phyloP scores from a whole-genome alignment of 2,113 vertebrate species.

The Tautogolabrus adspersus region DNA sequence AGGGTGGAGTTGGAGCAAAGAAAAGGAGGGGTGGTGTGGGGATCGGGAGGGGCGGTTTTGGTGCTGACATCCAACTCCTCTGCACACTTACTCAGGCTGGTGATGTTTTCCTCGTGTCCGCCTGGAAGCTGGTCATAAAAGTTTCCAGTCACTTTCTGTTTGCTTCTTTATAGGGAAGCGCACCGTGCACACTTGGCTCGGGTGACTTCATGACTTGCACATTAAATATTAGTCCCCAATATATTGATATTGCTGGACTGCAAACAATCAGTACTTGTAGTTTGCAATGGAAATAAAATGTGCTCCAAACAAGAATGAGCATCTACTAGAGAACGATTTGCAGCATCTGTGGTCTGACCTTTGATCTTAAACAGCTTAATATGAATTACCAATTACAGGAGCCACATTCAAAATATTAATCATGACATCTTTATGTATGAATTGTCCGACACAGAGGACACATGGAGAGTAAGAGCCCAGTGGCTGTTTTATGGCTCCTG shows the following conservation, averaged over 20 bases:
- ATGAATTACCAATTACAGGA: slow-evolving; percentile 24
- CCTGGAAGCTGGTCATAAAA: slow-evolving; percentile 49
- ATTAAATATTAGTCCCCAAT: background rate
- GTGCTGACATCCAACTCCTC: slow-evolving; percentile 43
- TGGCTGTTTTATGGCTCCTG: slow-evolving; percentile 59
- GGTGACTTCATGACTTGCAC: slow-evolving; percentile 5
- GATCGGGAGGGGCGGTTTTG: slow-evolving; percentile 27
- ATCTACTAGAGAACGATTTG: background rate
- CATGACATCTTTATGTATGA: slow-evolving; percentile 40
- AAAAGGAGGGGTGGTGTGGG: slow-evolving; percentile 33
- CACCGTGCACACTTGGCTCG: background rate
- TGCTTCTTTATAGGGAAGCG: slow-evolving; percentile 34
- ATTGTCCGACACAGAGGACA: slow-evolving; percentile 41
- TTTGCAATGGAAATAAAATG: slow-evolving; percentile 1
- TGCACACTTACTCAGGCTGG: slow-evolving; percentile 36
- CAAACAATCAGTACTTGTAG: background rate
- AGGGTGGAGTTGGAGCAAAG: slow-evolving; percentile 43
- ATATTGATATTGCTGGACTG: background rate
- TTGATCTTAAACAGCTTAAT: slow-evolving; percentile 14
- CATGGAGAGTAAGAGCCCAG: slow-evolving; percentile 44
- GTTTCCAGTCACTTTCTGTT: slow-evolving; percentile 34
- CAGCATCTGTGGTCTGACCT: slow-evolving; percentile 29
- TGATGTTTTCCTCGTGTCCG: slow-evolving; percentile 48
- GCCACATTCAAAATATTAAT: slow-evolving; percentile 30
- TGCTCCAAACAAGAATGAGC: background rate